These are phyloP conservation scores for Netelia melanura DNA, from an alignment of 2,888 invertebrate species.

Conservation along the genomic window DNA sequence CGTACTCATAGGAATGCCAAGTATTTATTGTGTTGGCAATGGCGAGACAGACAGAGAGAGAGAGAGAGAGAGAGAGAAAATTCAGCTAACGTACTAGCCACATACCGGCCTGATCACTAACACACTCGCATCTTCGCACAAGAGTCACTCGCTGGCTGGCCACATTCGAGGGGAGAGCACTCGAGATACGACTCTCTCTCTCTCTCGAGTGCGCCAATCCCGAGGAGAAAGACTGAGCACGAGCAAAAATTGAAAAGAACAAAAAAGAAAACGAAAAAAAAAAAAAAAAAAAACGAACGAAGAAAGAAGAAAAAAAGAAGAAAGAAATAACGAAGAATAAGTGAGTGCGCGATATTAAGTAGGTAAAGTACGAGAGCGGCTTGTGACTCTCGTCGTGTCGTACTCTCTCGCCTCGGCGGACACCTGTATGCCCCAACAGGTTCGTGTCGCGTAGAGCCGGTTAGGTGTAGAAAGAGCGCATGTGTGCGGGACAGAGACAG, in stretches of 20 bases:
- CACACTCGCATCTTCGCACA: conserved; percentile 28
- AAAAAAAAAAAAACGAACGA: too few relatives aligned
- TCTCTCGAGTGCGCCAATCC: conserved; percentile 47
- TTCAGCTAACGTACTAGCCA: conserved; percentile 6
- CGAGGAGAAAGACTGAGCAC: not conserved
- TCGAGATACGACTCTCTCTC: conserved; percentile 21
- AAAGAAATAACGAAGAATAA: conserved; percentile 12
- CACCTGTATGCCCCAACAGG: conserved; percentile 64
- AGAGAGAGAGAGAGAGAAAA: conserved; percentile 34
- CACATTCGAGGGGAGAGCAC: conserved; percentile 40
- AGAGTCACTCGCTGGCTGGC: conserved; percentile 28
- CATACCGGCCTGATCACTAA: conserved; percentile 19
- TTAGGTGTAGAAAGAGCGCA: conserved; percentile 4
- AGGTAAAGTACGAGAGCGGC: conserved; percentile 63
- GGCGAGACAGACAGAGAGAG: conserved; percentile 24
- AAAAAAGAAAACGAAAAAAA: too few relatives aligned
- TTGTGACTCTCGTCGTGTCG: conserved; percentile 54
- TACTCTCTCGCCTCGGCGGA: conserved; percentile 46
- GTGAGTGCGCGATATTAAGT: conserved; percentile 45
- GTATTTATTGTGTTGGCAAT: conserved; percentile 65
- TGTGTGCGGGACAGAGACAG: not conserved
- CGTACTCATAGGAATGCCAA: conserved; percentile 50
- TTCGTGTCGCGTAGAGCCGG: conserved; percentile 53
- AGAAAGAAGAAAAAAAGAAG: conserved; percentile 1
- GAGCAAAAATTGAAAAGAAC: too few relatives aligned